Percentiles rank a stretch among this genome's conserved stretches.
phyloP scores from a whole-genome alignment of 2,113 vertebrate species.

The Panthera uncia region DNA sequence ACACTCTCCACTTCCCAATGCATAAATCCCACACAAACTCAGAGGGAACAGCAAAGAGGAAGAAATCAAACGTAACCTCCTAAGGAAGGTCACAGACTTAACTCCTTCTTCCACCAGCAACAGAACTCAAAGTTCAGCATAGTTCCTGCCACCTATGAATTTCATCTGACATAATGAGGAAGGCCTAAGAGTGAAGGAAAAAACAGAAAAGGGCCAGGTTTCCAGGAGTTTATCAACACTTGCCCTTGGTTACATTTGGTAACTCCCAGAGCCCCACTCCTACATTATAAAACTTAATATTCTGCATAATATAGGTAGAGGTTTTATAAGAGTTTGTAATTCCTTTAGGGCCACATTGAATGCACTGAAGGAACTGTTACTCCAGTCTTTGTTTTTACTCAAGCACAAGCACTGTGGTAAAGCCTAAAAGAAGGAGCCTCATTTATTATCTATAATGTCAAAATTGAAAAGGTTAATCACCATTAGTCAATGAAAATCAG shows the following conservation, averaged over 20 bases:
- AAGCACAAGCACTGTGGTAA: constrained; percentile 37
- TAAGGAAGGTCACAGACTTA: neutral
- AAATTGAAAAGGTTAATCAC: constrained; percentile 81
- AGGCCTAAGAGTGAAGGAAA: neutral
- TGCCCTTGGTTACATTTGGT: constrained; percentile 1
- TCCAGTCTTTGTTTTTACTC: constrained; percentile 20
- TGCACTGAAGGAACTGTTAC: constrained; percentile 40
- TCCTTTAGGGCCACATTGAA: neutral
- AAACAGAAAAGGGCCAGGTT: neutral
- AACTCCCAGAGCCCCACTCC: neutral
- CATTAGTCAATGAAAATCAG: constrained; percentile 75
- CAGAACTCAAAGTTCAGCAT: neutral
- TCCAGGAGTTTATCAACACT: constrained; percentile 18
- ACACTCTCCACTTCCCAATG: neutral
- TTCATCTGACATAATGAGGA: neutral
- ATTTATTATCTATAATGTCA: constrained; percentile 77
- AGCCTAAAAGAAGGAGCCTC: constrained; percentile 49
- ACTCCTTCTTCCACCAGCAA: constrained; percentile 15
- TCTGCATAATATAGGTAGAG: neutral
- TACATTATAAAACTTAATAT: constrained; percentile 12
- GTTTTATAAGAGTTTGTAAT: constrained; percentile 11
- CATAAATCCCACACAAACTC: constrained; percentile 18
- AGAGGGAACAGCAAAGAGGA: neutral
- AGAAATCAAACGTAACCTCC: constrained; percentile 9
- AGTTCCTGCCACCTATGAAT: neutral